Conservation (phyloP, 2,113 vertebrate species). For the Bubo blakistoni region DNA sequence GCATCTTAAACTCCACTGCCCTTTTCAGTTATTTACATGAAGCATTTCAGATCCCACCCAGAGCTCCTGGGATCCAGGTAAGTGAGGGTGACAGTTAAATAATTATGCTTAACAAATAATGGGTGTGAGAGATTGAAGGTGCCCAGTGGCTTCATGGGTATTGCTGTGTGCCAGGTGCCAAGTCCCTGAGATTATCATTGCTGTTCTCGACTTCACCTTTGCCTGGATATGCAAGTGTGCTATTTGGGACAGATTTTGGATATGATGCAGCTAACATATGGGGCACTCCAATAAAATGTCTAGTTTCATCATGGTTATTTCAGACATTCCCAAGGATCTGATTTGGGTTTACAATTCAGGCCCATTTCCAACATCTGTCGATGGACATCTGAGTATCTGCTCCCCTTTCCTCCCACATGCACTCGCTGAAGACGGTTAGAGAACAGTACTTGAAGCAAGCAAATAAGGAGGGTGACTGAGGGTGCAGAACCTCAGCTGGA, state of each 20-base stretch:
- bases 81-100: background rate
- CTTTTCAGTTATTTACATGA: background rate
- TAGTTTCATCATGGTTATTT: background rate
- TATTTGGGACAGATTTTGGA: background rate
- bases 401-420: rapidly evolving
- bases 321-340: background rate
- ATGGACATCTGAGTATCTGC: background rate
- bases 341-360: background rate
- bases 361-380: background rate
- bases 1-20: background rate
- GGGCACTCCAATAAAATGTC: background rate
- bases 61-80: background rate
- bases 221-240: background rate
- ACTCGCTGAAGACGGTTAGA: background rate
- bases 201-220: background rate
- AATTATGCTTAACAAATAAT: background rate
- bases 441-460: background rate
- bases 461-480: background rate
- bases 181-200: background rate
- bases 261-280: background rate
- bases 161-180: background rate
- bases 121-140: background rate
- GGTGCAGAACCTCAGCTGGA: background rate
- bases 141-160: background rate
- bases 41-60: background rate